phyloP scores from a whole-genome alignment of 2,113 vertebrate genomes.

The Emydura subglobosa region DNA sequence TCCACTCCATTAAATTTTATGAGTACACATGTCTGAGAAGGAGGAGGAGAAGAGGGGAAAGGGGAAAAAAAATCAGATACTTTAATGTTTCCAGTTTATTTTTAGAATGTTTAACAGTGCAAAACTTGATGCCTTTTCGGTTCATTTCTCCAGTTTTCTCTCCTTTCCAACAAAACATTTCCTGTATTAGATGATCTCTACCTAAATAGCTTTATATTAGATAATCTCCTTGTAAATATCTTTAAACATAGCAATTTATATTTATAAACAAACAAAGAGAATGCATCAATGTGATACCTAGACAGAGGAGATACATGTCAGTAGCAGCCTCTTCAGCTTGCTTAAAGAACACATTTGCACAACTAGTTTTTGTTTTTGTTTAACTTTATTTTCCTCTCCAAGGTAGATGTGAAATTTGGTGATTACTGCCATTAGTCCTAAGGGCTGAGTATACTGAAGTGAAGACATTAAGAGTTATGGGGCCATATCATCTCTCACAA shows the following conservation, averaged over 20 bases:
- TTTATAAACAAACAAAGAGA: conserved; percentile 28
- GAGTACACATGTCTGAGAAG: conserved; percentile 51
- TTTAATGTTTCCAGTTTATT: conserved; percentile 40
- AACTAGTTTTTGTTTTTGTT: conserved; percentile 37
- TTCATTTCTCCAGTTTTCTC: not conserved
- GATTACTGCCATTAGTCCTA: not conserved
- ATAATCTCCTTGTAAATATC: not conserved
- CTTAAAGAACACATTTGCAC: not conserved
- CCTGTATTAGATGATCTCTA: conserved; percentile 19
- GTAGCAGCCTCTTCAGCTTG: conserved; percentile 20
- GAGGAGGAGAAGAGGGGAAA: not conserved
- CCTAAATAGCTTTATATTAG: not conserved
- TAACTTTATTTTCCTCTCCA: not conserved
- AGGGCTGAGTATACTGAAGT: not conserved
- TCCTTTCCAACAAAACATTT: conserved; percentile 39
- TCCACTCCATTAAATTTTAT: conserved; percentile 69
- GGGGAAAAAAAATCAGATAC: not conserved
- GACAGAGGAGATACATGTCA: not conserved
- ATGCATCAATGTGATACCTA: not conserved
- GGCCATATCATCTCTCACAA: not conserved
- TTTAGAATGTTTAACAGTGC: conserved; percentile 37
- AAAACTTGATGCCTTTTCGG: conserved; percentile 9
- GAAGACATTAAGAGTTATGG: not conserved
- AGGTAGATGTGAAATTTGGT: conserved; percentile 19
- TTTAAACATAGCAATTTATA: not conserved